Conservation (phyloP, 1,140 invertebrate genomes). For the Chironomus tepperi region DNA sequence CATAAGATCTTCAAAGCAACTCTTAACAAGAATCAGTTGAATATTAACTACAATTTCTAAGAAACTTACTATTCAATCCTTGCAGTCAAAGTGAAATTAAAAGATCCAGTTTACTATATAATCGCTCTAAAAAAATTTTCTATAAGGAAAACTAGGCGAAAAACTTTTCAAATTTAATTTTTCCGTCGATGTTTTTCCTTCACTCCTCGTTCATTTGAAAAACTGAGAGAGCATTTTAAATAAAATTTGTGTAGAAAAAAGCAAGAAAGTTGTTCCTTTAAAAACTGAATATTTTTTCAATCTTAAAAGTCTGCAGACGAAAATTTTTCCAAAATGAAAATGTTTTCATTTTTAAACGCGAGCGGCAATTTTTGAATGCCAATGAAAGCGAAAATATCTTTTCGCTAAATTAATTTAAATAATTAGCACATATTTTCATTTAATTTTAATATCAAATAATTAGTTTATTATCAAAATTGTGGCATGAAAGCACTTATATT, state of each 20-base stretch:
- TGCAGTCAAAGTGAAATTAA: no score
- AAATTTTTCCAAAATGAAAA: neutral
- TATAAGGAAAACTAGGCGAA: neutral
- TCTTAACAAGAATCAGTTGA: no score
- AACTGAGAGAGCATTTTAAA: neutral
- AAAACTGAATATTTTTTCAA: neutral
- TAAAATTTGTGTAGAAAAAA: neutral
- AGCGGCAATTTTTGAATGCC: conserved; percentile 3
- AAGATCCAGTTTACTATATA: no score
- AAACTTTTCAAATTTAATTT: conserved; percentile 22
- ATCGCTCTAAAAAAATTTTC: no score
- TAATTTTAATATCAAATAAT: conserved; percentile 6
- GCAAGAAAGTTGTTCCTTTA: neutral
- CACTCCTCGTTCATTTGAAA: neutral
- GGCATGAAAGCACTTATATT: no score
- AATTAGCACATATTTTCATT: conserved; percentile 14
- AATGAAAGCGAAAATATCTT: conserved; percentile 9
- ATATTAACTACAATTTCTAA: no score
- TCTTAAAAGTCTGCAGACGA: neutral
- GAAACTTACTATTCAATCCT: no score
- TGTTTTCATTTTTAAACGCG: neutral
- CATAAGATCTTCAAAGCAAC: no score
- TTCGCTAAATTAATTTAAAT: conserved; percentile 10
- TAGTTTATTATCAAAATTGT: neutral
- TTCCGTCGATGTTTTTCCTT: neutral